Base-by-base conservation (phyloP, 2,888 invertebrate genomes). In the Caenorhabditis macrosperma region DNA sequence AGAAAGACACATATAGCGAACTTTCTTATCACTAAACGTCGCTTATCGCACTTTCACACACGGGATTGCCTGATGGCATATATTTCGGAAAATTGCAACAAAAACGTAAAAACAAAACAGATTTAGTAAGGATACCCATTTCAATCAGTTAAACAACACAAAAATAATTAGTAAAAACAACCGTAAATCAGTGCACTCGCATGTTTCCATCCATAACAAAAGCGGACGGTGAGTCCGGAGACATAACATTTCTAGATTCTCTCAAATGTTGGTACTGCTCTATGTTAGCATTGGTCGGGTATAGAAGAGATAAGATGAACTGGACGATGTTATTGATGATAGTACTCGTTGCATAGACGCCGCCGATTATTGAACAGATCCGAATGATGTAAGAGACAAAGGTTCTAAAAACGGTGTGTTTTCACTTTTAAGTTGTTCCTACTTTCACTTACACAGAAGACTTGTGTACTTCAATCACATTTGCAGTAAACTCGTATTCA, bases 331-430 rank as follows among this genome's bases (percentile, higher is more conserved):
- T 81, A 50, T 85, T 82, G 26, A 84, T 61, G 44, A 84, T 78
- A 6, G 69, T 78, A 46, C 84, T 94, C 63, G 96, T 95, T 22
- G 96, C 94, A 92, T 95, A 96, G 86, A 98, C 94, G 48, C 97
- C 97, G 83, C 96, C 95, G 55, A 97, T 94, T 50, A 96, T 94
- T 1, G 96, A 95, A 92, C 96, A 96, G 4, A 99, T 92, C 88
- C 96, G 94, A 55, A 96, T 94, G 71, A 94, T 92, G 91, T 98
- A 96, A 91, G 95, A 94, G 82, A 91, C 86, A 68, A 90, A 85
- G 0, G 92, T 91, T 68, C 89, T 89, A 71, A 88, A 85, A 20
- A 17, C 61, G n/a, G 2, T 24, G 4, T 35, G 10, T 7, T 35
- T 52, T 35, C 24, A 33, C 33, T 33, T 33, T 33, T 33, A 9